Percentiles rank a stretch among this genome's conserved stretches.
Evolutionary conservation across 64 coral and sea anemone species (phyloP).

Genomic region (Pachyseris speciosa): DNA sequence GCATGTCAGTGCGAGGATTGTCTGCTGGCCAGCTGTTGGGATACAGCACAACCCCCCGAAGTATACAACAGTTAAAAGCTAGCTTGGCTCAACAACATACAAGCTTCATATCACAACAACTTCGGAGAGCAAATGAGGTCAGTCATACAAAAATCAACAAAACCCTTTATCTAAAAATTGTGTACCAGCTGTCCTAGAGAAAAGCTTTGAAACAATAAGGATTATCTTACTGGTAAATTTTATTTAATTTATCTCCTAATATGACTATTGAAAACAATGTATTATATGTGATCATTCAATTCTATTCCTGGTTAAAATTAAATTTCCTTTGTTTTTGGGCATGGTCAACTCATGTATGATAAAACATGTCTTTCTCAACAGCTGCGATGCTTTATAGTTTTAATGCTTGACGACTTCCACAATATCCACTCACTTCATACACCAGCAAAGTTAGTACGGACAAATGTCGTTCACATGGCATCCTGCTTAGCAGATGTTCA

Average conservation of each 20-base stretch:
- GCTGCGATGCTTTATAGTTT: neutral
- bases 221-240: too few species aligned
- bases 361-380: neutral
- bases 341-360: neutral
- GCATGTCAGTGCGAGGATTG: neutral
- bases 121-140: neutral
- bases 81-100: neutral
- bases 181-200: too few species aligned
- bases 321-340: too few species aligned
- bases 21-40: neutral
- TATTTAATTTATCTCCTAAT: too few species aligned
- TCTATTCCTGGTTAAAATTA: too few species aligned
- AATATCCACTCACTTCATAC: slow-evolving; percentile 1
- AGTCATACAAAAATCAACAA: neutral
- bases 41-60: neutral
- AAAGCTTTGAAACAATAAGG: neutral
- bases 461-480: neutral
- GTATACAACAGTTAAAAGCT: neutral
- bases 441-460: neutral
- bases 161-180: too few species aligned
- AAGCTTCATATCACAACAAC: neutral
- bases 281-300: too few species aligned
- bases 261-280: too few species aligned
- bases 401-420: slow-evolving; percentile 14
- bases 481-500: neutral